phyloP scores from a whole-genome alignment of 2,113 vertebrate genomes.

The Apteryx owenii region DNA sequence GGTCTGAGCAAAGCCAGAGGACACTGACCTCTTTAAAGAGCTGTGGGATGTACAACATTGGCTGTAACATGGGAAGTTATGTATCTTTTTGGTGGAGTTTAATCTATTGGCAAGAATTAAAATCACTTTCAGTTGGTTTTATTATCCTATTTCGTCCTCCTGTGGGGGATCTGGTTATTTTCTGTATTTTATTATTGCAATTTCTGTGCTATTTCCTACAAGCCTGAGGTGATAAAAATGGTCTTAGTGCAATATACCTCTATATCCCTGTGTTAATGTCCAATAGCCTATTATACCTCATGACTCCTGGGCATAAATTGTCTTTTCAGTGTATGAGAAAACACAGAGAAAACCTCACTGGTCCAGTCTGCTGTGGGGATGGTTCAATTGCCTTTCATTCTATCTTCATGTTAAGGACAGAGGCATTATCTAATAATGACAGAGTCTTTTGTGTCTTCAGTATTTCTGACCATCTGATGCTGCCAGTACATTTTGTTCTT shows the following conservation, averaged over 20 bases:
- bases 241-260: not conserved
- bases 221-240: not conserved
- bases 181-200: not conserved
- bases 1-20: accelerated
- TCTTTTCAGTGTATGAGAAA: not conserved
- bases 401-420: not conserved
- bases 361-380: not conserved
- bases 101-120: not conserved
- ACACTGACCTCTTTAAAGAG: not conserved
- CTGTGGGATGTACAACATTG: not conserved
- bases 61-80: not conserved
- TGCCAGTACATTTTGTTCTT: conserved; percentile 17
- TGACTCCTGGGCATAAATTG: not conserved
- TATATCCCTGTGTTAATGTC: not conserved
- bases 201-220: not conserved
- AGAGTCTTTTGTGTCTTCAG: not conserved
- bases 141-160: not conserved
- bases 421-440: not conserved
- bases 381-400: not conserved
- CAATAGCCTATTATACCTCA: not conserved
- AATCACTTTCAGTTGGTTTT: not conserved
- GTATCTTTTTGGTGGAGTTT: not conserved
- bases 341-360: not conserved
- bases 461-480: not conserved
- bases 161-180: not conserved